Conservation (phyloP, 2,888 invertebrate species). For the Dioctria linearis region DNA sequence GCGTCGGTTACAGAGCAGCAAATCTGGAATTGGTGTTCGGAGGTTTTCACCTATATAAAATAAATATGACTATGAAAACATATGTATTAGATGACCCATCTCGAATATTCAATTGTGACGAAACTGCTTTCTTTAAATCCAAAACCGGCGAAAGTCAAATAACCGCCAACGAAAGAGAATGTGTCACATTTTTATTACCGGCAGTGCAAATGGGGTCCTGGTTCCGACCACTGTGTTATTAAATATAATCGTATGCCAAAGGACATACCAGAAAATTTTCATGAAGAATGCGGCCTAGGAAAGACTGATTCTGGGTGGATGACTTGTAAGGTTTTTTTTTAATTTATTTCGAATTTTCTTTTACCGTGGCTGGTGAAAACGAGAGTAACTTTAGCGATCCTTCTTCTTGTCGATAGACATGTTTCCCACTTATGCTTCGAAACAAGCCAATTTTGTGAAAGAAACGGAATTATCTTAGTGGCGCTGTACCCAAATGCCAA, state of each 20-base stretch:
- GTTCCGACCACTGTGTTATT: not conserved
- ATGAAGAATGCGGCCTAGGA: conserved; percentile 6
- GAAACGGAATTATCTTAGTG: conserved; percentile 20
- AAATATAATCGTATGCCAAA: no score
- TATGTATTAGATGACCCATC: no score
- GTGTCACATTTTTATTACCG: no score
- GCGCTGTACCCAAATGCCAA: not conserved
- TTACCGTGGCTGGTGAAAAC: conserved; percentile 28
- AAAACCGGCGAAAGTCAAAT: no score
- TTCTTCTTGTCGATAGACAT: conserved; percentile 51
- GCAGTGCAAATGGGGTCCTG: not conserved
- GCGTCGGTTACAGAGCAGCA: conserved; percentile 18
- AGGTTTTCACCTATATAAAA: not conserved
- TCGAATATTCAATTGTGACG: no score
- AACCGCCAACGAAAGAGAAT: no score
- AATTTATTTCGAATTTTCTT: conserved; percentile 53
- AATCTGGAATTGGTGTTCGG: not conserved
- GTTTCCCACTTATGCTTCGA: conserved; percentile 5
- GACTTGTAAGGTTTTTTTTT: conserved; percentile 47
- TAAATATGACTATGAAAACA: no score
- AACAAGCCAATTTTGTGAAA: conserved; percentile 1
- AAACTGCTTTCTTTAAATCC: no score
- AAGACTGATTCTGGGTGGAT: no score
- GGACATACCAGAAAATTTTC: not conserved
- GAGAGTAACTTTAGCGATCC: conserved; percentile 24